Base-by-base conservation (phyloP, 2,797 vertebrate genomes). In the Heteromormyrus szaboi region DNA sequence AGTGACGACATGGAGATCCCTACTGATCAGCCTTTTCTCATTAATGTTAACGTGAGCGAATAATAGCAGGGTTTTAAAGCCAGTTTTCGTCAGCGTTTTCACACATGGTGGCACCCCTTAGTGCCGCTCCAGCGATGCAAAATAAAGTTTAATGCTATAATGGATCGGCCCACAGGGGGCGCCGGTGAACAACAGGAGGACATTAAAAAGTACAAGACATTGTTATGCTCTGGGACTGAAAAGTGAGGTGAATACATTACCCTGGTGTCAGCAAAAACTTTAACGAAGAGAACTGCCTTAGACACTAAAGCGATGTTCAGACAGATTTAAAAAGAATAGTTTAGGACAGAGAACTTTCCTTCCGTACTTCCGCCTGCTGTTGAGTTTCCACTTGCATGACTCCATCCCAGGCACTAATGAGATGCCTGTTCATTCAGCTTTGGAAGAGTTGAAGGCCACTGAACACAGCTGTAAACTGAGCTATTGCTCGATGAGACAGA, bases 41-140 rank as follows among this genome's bases (percentile, higher is more conserved):
- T 86, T 86, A 86, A 86, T 86, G 85, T 86, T 56, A 85, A 53
- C 5, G 48, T 51, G 22, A 85, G 22, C 48, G 2, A 53, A 85
- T 14, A 48, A 14, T 25, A 85, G 83, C 22, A 22, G 83, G 83
- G 22, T 3, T 51, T 33, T 51, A 54, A 54, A 86, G 22, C 46
- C n/a, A 25, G n/a, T 51, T 51, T 41, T 19, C 33, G 14, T 8
- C 50, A 25, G 84, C 14, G 25, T 53, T 50, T 37, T 85, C 50
- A 85, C 14, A 33, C n/a, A 51, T 53, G 84, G 50, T 2, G n/a
- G 84, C 22, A 14, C 84, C 41, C 46, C n/a, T 84, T 50, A 85
- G 50, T 51, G 25, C 22, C 22, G 25, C 50, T 85, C 22, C 50
- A 51, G 50, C 22, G 25, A 22, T 25, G 84, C 48, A 85, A 53